These are phyloP conservation scores for Sebastes miniatus DNA, from an alignment of 2,797 vertebrate species.

Conservation along the genomic window DNA sequence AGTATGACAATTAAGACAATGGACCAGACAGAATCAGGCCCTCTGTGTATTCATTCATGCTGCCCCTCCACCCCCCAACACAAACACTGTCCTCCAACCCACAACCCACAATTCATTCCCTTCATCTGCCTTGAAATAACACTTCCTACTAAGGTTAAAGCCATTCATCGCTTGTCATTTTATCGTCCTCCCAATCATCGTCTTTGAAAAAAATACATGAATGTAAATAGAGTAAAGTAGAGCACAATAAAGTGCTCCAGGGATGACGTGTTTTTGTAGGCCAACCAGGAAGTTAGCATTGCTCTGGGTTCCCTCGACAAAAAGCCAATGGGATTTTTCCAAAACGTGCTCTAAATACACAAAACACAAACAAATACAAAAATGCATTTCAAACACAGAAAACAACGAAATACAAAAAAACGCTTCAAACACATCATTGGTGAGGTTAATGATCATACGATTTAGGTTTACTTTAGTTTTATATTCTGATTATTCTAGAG, in stretches of 20 bases:
- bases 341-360: too few species aligned
- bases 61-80: accelerated
- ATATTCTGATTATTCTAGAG: background rate
- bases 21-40: conserved; percentile 42
- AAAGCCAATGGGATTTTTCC: too few species aligned
- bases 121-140: background rate
- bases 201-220: background rate
- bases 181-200: background rate
- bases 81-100: background rate
- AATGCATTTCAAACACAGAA: too few species aligned
- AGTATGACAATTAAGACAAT: conserved; percentile 37
- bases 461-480: background rate
- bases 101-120: background rate
- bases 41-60: conserved; percentile 23
- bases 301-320: too few species aligned
- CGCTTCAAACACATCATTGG: too few species aligned
- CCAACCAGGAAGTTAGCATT: too few species aligned
- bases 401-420: too few species aligned
- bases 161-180: background rate
- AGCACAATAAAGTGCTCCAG: background rate
- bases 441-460: background rate
- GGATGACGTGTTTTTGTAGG: too few species aligned
- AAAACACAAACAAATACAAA: too few species aligned
- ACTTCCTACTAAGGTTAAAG: background rate
- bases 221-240: background rate